Conservation (phyloP, 2,888 invertebrate species). For the Aspidiotus destructor region DNA sequence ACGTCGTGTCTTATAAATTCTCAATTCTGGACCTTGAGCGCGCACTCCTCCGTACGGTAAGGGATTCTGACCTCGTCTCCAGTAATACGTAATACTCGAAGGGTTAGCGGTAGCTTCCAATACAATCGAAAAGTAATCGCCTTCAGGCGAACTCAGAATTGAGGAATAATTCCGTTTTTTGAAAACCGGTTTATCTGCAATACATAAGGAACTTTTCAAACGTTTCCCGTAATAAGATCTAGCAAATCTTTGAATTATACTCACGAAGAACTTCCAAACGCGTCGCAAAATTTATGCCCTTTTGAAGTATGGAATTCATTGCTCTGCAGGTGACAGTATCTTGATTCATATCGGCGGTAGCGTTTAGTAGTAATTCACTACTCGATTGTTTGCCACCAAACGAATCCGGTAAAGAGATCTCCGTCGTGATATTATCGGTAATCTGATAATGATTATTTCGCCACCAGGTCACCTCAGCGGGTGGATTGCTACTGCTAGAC, state of each 20-base stretch:
- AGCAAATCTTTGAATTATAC: conserved; percentile 43
- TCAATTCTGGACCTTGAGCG: conserved; percentile 67
- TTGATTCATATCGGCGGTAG: conserved; percentile 74
- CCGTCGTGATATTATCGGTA: conserved; percentile 51
- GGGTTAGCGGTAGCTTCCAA: conserved; percentile 80
- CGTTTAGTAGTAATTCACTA: conserved; percentile 64
- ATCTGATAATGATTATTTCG: conserved; percentile 63
- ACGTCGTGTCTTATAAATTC: conserved; percentile 68
- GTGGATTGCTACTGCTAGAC: conserved; percentile 84
- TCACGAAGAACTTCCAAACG: conserved; percentile 81
- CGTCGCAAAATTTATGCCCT: conserved; percentile 79
- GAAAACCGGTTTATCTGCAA: conserved; percentile 68
- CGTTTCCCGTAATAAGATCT: background rate
- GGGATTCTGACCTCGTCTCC: conserved; percentile 76
- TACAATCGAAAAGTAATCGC: conserved; percentile 66
- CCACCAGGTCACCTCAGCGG: conserved; percentile 81
- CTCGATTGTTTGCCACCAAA: conserved; percentile 82
- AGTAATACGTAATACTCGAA: conserved; percentile 67
- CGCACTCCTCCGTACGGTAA: conserved; percentile 39
- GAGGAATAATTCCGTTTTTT: conserved; percentile 56
- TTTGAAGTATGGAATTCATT: conserved; percentile 69
- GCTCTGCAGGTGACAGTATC: conserved; percentile 87
- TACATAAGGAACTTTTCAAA: conserved; percentile 17
- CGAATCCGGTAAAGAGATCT: conserved; percentile 65
- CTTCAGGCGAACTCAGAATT: conserved; percentile 65